Base-by-base conservation (phyloP, 2,113 vertebrate species). In the Petromus typicus region DNA sequence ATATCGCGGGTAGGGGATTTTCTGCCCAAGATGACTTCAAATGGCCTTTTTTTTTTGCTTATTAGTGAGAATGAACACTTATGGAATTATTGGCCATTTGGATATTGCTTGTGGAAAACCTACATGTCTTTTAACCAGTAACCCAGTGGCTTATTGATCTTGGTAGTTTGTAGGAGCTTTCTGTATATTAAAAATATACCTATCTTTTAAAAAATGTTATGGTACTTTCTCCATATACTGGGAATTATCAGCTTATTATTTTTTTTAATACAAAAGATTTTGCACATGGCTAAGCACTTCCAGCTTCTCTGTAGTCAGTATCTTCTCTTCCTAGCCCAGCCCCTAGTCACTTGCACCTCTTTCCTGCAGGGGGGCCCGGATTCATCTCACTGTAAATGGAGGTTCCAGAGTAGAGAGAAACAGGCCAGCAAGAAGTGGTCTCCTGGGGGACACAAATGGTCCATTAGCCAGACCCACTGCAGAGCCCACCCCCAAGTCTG, bases 1-100 rank as follows among this genome's bases (percentile, higher is more conserved):
- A 40, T 7, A 0, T 9, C 8, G n/a, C n/a, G 27, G 17, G 37
- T 0, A 17, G 11, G 3, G 20, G 17, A 2, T 2, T 34, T 61
- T 61, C 32, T 43, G 43, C 34, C 85, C 34, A 7, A 23, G 56
- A 37, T 0, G 12, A 20, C 12, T 30, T 40, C 69, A 40, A 6
- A 76, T 3, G 17, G 27, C 7, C 3, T 32, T 37, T 73, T 54
- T 75, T 64, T 54, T 76, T 25, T 82, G 43, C 16, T 45, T 22
- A 2, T 9, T 22, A 1, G 37, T 3, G 37, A 87, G 17, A 75
- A n/a, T 0, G 3, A 56, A 8, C 27, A 11, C 12, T 12, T 0
- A 37, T 9, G 34, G 88, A 45, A 27, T 83, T 56, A 30, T 3
- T 6, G 1, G 40, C 40, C 20, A 9, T 20, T 57, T 6, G 7